Percentiles rank a stretch among this genome's conserved stretches.
Conservation (phyloP, 2,113 vertebrate genomes). For the Drymodes brunneopygia region DNA sequence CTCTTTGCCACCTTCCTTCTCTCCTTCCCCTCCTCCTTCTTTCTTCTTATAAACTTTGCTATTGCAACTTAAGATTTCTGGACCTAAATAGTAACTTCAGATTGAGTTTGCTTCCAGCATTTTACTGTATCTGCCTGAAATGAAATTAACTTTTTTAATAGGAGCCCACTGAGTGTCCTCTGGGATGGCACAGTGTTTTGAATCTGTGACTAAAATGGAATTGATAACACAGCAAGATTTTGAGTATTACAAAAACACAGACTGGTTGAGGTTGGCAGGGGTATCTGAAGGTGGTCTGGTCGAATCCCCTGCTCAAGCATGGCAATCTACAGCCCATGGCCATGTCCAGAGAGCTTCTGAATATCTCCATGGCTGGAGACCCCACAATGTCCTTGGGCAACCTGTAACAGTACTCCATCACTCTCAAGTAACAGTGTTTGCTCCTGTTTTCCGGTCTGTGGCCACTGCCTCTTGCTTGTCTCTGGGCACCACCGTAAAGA, state of each 20-base stretch:
- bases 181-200: background rate
- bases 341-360: background rate
- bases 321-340: background rate
- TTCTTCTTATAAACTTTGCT: background rate
- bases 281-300: background rate
- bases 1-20: background rate
- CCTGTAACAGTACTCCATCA: background rate
- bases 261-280: background rate
- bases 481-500: background rate
- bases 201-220: background rate
- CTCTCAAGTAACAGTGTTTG: background rate
- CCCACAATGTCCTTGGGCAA: background rate
- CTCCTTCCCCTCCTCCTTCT: background rate
- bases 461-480: background rate
- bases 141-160: background rate
- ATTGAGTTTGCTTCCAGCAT: background rate
- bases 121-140: background rate
- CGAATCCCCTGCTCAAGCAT: background rate
- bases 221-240: background rate
- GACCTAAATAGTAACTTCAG: background rate
- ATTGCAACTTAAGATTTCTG: background rate
- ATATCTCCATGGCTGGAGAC: rapidly evolving
- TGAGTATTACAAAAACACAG: background rate
- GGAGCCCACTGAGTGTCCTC: background rate
- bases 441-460: background rate